Evolutionary conservation across 2,797 vertebrate genomes (phyloP).

Genomic region (Spinibarbus caldwelli): DNA sequence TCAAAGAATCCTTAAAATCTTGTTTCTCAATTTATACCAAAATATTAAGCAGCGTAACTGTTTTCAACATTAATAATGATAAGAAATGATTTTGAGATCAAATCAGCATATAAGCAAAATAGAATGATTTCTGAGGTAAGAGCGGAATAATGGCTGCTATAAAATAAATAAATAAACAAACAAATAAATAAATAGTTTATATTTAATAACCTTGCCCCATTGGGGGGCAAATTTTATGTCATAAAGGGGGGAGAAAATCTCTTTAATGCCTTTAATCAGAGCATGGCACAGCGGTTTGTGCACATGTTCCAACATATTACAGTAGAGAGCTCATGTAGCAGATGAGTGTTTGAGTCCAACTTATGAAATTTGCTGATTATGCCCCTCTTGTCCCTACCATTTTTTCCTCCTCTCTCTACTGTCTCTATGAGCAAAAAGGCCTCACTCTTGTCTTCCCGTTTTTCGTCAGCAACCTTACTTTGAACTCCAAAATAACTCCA

Average conservation of each 20-base stretch:
- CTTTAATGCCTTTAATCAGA: background rate
- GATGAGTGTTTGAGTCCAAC: background rate
- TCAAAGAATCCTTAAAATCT: background rate
- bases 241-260: background rate
- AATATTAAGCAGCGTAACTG: background rate
- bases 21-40: background rate
- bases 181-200: background rate
- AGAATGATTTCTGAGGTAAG: background rate
- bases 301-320: background rate
- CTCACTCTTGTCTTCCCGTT: background rate
- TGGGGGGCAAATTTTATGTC: no score
- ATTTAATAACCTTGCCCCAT: no score
- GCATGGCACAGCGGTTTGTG: background rate
- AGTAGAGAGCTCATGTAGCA: background rate
- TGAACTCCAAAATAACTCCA: background rate
- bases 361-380: background rate
- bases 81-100: background rate
- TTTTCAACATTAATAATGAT: background rate
- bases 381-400: background rate
- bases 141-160: background rate
- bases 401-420: background rate
- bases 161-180: background rate
- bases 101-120: background rate
- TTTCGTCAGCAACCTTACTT: background rate
- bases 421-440: constrained; percentile 7